Evolutionary conservation across 2,888 invertebrate species (phyloP).

Genomic region (Drosophila putrida): DNA sequence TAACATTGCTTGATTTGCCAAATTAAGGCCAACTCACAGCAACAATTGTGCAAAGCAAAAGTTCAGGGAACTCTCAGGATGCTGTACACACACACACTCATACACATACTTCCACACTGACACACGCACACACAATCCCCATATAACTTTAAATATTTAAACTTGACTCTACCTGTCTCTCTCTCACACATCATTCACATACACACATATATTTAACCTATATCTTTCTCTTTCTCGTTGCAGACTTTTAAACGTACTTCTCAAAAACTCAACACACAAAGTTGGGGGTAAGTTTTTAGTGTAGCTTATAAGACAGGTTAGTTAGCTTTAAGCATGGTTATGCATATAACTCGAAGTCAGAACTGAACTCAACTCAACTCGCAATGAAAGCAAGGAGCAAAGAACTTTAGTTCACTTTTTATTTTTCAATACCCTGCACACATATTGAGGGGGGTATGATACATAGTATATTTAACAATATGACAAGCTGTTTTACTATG

Average conservation of each 20-base stretch:
- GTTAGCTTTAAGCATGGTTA: conserved; percentile 1
- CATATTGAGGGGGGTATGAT: not conserved
- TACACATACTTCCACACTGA: not conserved
- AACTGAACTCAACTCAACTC: too few species aligned
- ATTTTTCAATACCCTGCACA: not conserved
- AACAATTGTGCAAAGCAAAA: conserved; percentile 36
- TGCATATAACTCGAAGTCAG: conserved; percentile 2
- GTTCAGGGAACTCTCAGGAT: conserved; percentile 42
- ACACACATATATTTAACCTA: not conserved
- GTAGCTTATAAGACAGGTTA: conserved; percentile 11
- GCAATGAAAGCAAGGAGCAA: not conserved
- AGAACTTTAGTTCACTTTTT: not conserved
- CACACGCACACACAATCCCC: not conserved
- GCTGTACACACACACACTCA: conserved; percentile 7
- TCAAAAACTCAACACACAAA: conserved; percentile 20
- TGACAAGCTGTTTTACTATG: not conserved
- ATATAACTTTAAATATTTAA: conserved; percentile 27
- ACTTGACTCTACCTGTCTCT: conserved; percentile 7
- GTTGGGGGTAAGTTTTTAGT: conserved; percentile 32
- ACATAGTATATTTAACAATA: not conserved
- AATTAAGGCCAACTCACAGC: conserved; percentile 63
- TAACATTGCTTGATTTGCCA: conserved; percentile 60
- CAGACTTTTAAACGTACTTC: conserved; percentile 17
- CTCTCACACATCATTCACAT: not conserved
- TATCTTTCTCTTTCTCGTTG: conserved; percentile 8